Evolutionary conservation across 1,140 invertebrate genomes (phyloP), one percentile per base, ranked within the genome.

Genomic region (Brachionus rotundiformis): DNA sequence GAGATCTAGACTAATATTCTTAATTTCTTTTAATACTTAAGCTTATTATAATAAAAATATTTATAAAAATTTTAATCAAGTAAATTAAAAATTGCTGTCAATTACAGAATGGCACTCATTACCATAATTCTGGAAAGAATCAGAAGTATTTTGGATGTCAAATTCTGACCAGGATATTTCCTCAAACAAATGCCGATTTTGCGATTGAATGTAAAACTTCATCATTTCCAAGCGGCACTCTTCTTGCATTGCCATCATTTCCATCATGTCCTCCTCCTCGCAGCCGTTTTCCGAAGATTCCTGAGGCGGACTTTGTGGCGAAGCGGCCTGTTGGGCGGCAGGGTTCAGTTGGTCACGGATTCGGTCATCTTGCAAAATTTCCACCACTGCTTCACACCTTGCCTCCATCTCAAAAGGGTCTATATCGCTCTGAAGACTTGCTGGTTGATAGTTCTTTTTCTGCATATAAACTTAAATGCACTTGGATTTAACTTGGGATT

Each of bases 151-250:
- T n/a, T n/a, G n/a, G n/a, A n/a, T n/a, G n/a, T n/a, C n/a, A n/a
- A n/a, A n/a, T n/a, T n/a, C n/a, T n/a, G n/a, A n/a, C n/a, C 59
- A 47, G 33, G 54, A 79, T 8, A 79, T 79, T 39, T 79, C 47
- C 54, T 79, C 76, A 23, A 79, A 79, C 3, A 79, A 41, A 6
- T 79, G 39, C 6, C 47, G 76, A 16, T 79, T 79, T 29, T 79
- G 76, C 10, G 76, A 79, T 79, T 79, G 76, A 63, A 79, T 79
- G 33, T 79, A 79, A 63, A 79, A 79, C 13, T 79, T 79, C 76
- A 79, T 79, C 76, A 79, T 79, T 79, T 79, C 76, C 19, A 79
- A 41, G 8, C 76, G 44, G 13, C 76, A 79, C 25, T 79, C 76
- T 16, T 79, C 76, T 79, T 79, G 76, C 76, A 79, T 79, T 25